These are phyloP conservation scores for Datnioides undecimradiatus DNA, from an alignment of 2,113 vertebrate species.

Conservation along the genomic window DNA sequence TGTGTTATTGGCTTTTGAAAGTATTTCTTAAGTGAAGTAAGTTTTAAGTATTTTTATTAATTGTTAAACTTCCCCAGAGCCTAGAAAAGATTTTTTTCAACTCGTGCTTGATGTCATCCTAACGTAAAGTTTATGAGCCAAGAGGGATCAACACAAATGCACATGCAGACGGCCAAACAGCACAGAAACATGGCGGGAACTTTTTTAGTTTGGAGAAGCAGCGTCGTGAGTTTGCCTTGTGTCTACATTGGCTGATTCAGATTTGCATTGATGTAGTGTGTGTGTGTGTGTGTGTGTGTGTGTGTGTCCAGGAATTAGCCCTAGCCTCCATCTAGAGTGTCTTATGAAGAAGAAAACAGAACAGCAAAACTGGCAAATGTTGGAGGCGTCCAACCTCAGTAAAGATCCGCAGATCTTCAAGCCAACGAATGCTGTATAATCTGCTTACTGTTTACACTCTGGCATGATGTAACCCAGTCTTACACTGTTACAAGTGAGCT, in stretches of 20 bases:
- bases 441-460: neutral
- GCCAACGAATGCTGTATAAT: neutral
- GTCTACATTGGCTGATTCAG: too few species aligned
- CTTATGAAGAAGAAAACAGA: neutral
- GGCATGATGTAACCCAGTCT: rapidly evolving
- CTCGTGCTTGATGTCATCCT: too few species aligned
- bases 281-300: too few species aligned
- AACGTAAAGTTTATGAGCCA: too few species aligned
- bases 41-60: too few species aligned
- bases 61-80: too few species aligned
- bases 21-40: too few species aligned
- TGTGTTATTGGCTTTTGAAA: too few species aligned
- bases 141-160: neutral
- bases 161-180: neutral
- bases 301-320: too few species aligned
- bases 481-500: neutral
- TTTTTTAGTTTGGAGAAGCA: neutral
- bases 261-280: too few species aligned
- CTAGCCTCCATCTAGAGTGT: neutral
- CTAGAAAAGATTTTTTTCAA: too few species aligned
- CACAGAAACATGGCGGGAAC: neutral
- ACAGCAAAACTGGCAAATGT: neutral
- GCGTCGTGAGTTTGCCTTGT: neutral
- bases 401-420: neutral
- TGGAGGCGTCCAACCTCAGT: neutral